Base-by-base conservation (phyloP, 1,140 invertebrate species). In the Andricus grossulariae region DNA sequence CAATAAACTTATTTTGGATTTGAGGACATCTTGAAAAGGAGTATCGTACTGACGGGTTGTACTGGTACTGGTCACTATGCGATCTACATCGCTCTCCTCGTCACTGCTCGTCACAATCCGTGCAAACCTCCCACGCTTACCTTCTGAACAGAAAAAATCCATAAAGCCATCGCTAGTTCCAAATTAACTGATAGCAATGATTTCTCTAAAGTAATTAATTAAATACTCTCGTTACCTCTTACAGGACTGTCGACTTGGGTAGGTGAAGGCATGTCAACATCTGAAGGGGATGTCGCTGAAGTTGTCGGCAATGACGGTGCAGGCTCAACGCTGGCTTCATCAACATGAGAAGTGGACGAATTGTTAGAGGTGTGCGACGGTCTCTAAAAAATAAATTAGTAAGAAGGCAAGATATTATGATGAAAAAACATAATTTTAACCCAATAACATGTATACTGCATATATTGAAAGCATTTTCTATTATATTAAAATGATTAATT, bases 21-120 rank as follows among this genome's bases (percentile, higher is more conserved):
- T 32, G 0, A 73, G n/a, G 10, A 13, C 21, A 32, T 60, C 21
- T 32, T 60, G 55, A 32, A 0, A 21, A 60, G 57, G 57, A 60
- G 57, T 60, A 21, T 2, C 25, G 19, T 13, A 57, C 25, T 25
- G 4, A 25, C 55, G 55, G 11, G 3, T 13, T 32, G 45, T 10
- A 50, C 72, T 73, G 45, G 25, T 21, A 21, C 72, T 32, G 16
- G 50, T 50, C 16, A 50, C 6, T 18, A 21, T 25, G 11, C 8
- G 25, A 25, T 60, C 55, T 60, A 10, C 13, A 60, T 60, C 19
- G 10, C 10, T 19, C 4, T 60, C 55, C 25, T 60, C 55, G 13
- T 60, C 55, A 60, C 55, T 60, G 10, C 49, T 71, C 71, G 57
- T 32, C 25, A 60, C 32, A 32, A 60, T 60, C 32, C 32, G 57